Evolutionary conservation across 1,140 invertebrate species (phyloP).

Genomic region (Atopsyche davidsoni): DNA sequence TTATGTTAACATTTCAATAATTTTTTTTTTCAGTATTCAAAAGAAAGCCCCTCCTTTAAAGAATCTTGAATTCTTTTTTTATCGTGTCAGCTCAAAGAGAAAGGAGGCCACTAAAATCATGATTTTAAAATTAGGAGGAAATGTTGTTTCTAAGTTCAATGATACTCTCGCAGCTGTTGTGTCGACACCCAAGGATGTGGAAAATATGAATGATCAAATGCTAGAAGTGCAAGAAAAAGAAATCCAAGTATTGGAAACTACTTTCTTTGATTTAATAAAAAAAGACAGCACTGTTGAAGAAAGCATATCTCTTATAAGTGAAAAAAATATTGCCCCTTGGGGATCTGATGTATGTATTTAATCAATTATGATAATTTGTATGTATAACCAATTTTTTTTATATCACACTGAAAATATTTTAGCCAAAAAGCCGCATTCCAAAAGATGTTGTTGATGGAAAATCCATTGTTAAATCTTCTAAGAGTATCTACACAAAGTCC

Average conservation of each 20-base stretch:
- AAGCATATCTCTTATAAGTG: slow-evolving; percentile 58
- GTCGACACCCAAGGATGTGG: slow-evolving; percentile 62
- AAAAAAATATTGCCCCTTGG: slow-evolving; percentile 74
- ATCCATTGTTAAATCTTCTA: slow-evolving; percentile 51
- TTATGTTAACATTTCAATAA: slow-evolving; percentile 13
- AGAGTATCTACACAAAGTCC: slow-evolving; percentile 62
- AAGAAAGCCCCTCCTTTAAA: slow-evolving; percentile 62
- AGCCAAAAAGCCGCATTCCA: slow-evolving; percentile 52
- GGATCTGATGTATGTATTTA: slow-evolving; percentile 62
- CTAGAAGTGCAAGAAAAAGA: slow-evolving; percentile 58
- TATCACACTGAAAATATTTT: slow-evolving; percentile 19
- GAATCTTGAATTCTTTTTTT: slow-evolving; percentile 73
- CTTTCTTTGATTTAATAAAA: slow-evolving; percentile 66
- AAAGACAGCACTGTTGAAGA: slow-evolving; percentile 48
- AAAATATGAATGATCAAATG: slow-evolving; percentile 63
- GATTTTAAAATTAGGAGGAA: slow-evolving; percentile 71
- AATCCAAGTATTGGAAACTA: slow-evolving; percentile 64
- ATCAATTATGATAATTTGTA: slow-evolving; percentile 10
- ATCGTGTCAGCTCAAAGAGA: slow-evolving; percentile 53
- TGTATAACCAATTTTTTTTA: slow-evolving; percentile 7
- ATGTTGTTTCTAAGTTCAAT: slow-evolving; percentile 59
- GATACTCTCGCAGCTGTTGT: slow-evolving; percentile 69
- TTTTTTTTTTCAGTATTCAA: slow-evolving; percentile 48
- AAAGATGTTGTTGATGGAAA: slow-evolving; percentile 50
- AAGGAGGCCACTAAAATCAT: slow-evolving; percentile 62